Conservation (phyloP, 2,888 invertebrate species). For the Lottia gigantea region DNA sequence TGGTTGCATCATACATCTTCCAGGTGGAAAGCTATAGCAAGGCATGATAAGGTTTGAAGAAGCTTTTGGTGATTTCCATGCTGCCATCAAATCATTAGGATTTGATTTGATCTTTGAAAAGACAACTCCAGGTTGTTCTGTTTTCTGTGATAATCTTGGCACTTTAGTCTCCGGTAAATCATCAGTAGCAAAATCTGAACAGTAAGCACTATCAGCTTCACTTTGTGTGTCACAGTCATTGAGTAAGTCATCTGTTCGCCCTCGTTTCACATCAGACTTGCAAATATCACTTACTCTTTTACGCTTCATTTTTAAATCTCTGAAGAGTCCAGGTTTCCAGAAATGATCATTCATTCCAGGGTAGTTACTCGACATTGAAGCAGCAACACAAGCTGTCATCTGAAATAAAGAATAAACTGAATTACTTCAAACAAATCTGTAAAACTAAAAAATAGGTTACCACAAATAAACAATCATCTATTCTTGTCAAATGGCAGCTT, state of each 20-base stretch:
- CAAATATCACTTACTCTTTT: constrained; percentile 97
- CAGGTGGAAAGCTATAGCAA: constrained; percentile 5
- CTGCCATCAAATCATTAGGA: neutral
- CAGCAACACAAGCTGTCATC: constrained; percentile 26
- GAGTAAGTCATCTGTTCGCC: constrained; percentile 22
- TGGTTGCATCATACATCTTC: constrained; percentile 1
- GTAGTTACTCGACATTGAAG: constrained; percentile 15
- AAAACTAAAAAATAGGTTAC: too few relatives aligned
- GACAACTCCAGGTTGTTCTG: neutral
- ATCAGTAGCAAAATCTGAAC: constrained; percentile 32
- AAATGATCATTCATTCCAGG: constrained; percentile 7
- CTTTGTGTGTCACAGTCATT: constrained; percentile 44
- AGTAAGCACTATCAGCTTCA: constrained; percentile 33
- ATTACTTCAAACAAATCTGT: neutral
- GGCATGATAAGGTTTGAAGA: neutral
- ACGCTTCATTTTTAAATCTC: constrained; percentile 84
- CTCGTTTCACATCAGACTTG: constrained; percentile 74
- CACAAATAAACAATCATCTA: too few relatives aligned
- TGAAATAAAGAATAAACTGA: constrained; percentile 15
- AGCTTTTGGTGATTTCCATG: neutral
- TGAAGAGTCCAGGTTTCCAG: constrained; percentile 35
- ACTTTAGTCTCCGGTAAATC: constrained; percentile 32
- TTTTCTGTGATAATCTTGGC: neutral
- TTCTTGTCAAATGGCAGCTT: too few relatives aligned
- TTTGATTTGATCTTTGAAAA: neutral